Evolutionary conservation across 2,113 vertebrate species (phyloP).

Genomic region (Sardina pilchardus): DNA sequence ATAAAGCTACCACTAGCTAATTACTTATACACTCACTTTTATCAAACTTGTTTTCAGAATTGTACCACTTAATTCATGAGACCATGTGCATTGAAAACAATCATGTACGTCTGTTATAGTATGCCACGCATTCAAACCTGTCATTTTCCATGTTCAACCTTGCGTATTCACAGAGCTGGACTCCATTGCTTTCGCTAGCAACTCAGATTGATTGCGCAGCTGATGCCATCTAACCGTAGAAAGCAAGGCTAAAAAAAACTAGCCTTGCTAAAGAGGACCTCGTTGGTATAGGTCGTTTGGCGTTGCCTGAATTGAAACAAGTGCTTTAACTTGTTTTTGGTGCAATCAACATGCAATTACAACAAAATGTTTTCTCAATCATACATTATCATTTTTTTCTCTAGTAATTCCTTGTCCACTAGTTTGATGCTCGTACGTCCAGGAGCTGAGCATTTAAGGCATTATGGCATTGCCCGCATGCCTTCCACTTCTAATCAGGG

Average conservation of each 20-base stretch:
- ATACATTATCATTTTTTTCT: background rate
- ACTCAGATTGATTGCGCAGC: conserved; percentile 28
- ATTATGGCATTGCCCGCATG: background rate
- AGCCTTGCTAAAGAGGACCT: conserved; percentile 17
- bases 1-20: background rate
- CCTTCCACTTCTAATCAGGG: background rate
- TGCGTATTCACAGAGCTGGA: background rate
- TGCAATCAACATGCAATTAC: background rate
- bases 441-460: background rate
- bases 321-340: background rate
- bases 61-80: background rate
- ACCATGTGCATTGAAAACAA: background rate
- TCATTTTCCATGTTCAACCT: conserved; percentile 37
- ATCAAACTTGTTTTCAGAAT: background rate
- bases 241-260: too few species aligned
- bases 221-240: background rate
- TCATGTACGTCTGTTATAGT: background rate
- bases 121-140: conserved; percentile 32
- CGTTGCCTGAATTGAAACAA: background rate
- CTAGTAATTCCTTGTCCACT: background rate
- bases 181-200: conserved; percentile 17
- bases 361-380: background rate
- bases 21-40: background rate
- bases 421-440: background rate
- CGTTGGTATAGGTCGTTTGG: background rate